Conservation (phyloP, 2,797 vertebrate genomes). For the Sebastes umbrosus region DNA sequence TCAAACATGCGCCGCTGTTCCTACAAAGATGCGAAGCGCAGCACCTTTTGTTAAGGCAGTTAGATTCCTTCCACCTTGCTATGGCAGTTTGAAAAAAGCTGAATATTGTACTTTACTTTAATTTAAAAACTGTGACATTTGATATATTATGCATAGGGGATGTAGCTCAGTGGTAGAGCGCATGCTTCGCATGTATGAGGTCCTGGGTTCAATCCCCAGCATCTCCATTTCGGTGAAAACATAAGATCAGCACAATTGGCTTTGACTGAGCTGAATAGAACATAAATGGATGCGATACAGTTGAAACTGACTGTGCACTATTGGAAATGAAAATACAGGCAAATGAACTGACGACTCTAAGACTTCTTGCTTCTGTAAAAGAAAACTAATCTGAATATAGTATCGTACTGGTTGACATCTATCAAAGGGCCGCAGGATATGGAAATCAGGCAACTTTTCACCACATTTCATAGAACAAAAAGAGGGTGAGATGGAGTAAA, state of each 20-base stretch:
- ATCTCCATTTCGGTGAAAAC: not conserved
- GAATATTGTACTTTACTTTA: not conserved
- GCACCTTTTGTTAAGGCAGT: not conserved
- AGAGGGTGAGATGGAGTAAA: not conserved
- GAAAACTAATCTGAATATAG: too few relatives aligned
- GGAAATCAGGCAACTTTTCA: not conserved
- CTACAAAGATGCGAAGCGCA: not conserved
- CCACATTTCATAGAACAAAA: not conserved
- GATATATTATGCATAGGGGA: not conserved
- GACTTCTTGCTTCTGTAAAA: not conserved
- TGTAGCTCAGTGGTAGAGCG: constrained; percentile 35
- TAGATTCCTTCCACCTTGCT: not conserved
- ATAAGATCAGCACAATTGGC: not conserved
- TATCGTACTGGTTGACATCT: not conserved
- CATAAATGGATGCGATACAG: too few relatives aligned
- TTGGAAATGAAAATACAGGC: not conserved
- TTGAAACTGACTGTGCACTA: not conserved
- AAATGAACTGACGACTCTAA: not conserved
- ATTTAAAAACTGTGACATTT: not conserved
- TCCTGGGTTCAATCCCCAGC: constrained; percentile 16
- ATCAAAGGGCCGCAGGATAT: not conserved
- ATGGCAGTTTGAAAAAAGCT: not conserved
- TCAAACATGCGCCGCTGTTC: not conserved
- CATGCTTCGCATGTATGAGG: constrained; percentile 20
- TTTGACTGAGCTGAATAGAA: too few relatives aligned